These are phyloP conservation scores for Ladona fulva DNA, from an alignment of 1,140 invertebrate genomes.

Conservation along the genomic window DNA sequence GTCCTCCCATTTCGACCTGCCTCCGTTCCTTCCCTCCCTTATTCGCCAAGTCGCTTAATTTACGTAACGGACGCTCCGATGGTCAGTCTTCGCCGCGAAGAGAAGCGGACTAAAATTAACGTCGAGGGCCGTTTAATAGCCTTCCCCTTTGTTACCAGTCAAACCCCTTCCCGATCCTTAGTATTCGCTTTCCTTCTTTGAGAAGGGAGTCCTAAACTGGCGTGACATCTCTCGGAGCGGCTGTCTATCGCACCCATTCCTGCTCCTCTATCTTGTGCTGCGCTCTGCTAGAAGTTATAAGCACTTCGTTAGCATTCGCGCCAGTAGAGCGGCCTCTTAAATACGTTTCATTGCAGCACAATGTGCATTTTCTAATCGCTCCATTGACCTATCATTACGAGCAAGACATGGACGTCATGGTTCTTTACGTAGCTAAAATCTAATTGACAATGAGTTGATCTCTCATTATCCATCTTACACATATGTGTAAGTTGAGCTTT, in stretches of 20 bases:
- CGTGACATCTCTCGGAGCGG: background rate
- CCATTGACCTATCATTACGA: too few relatives aligned
- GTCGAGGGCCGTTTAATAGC: background rate
- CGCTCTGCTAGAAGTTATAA: background rate
- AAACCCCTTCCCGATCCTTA: too few relatives aligned
- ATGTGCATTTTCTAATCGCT: too few relatives aligned
- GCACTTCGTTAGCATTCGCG: background rate
- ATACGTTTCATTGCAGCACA: too few relatives aligned
- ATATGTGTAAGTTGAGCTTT: too few relatives aligned
- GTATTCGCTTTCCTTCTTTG: background rate
- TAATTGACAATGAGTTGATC: too few relatives aligned
- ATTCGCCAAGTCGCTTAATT: background rate
- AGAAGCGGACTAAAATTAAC: background rate
- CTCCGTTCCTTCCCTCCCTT: background rate
- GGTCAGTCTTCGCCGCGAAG: background rate
- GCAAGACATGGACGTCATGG: too few relatives aligned
- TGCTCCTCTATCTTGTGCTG: background rate
- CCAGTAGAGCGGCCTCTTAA: too few relatives aligned
- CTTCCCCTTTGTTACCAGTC: background rate
- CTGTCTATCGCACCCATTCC: background rate
- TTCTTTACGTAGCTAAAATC: too few relatives aligned
- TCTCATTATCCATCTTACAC: too few relatives aligned
- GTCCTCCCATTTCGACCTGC: background rate
- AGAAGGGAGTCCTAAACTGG: background rate
- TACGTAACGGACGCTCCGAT: slow-evolving; percentile 2